phyloP scores from a whole-genome alignment of 2,888 invertebrate genomes.

The Coleophora flavipennella region DNA sequence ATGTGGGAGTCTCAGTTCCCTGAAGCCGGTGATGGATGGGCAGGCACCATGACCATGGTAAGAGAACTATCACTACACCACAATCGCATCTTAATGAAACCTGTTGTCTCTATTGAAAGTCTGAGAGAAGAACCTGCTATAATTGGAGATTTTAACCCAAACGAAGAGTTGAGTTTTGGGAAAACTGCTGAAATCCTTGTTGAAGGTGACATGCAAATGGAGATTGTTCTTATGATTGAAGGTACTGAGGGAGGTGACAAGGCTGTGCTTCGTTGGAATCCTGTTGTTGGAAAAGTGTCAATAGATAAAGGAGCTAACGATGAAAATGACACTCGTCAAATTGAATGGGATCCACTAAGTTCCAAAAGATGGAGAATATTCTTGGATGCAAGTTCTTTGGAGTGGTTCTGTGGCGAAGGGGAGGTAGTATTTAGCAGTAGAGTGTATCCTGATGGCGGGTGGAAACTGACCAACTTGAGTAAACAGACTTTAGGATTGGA shows the following conservation, averaged over 20 bases:
- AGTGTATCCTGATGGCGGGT: slow-evolving; percentile 46
- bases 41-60: slow-evolving; percentile 52
- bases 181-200: slow-evolving; percentile 48
- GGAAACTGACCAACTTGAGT: slow-evolving; percentile 45
- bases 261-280: slow-evolving; percentile 39
- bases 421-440: slow-evolving; percentile 61
- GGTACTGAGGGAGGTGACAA: slow-evolving; percentile 41
- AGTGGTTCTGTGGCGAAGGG: slow-evolving; percentile 60
- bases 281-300: slow-evolving; percentile 33
- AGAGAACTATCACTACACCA: slow-evolving; percentile 43
- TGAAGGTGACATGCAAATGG: slow-evolving; percentile 29
- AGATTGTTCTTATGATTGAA: slow-evolving; percentile 36
- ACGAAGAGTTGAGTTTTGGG: slow-evolving; percentile 28
- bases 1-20: slow-evolving; percentile 55
- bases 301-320: slow-evolving; percentile 45
- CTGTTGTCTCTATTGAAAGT: slow-evolving; percentile 34
- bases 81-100: slow-evolving; percentile 45
- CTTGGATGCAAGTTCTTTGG: slow-evolving; percentile 55
- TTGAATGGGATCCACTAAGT: slow-evolving; percentile 45
- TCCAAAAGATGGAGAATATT: slow-evolving; percentile 44
- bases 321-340: slow-evolving; percentile 46
- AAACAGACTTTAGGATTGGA: slow-evolving; percentile 33
- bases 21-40: slow-evolving; percentile 58
- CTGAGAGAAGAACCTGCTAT: slow-evolving; percentile 31
- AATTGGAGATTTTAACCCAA: slow-evolving; percentile 24